Evolutionary conservation across 2,797 vertebrate genomes (phyloP), one percentile per base, ranked within the genome.

Genomic region (Dermochelys coriacea): DNA sequence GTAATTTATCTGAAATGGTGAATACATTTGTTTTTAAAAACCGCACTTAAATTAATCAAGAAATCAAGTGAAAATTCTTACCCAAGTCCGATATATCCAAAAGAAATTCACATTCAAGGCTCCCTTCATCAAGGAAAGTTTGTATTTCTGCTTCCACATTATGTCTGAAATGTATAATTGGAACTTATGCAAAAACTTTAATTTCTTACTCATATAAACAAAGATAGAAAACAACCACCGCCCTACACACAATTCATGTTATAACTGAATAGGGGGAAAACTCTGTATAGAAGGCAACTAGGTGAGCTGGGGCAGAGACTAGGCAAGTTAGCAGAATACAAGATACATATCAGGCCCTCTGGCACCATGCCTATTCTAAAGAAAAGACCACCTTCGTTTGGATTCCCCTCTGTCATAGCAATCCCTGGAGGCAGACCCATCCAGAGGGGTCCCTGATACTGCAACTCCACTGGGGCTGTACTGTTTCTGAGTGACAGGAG

Each of bases 131-230:
- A 89, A 99, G 95, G 96, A 99, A 99, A 80, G 84, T 95, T 84
- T 98, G 97, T 80, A 99, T 91, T 90, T 99, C 99, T 82, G 94
- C 97, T 93, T 99, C 99, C 89, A 98, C 93, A 95, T 98, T 99
- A 95, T 96, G 97, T 95, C 99, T 99, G 96, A 95, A 98, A 97
- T 54, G 86, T 55, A 81, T 55, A 27, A 97, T 61, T 34, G 37
- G 1, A 4, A 2, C 1, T 87, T 91, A 88, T 81, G 64, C 18
- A 88, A 74, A 90, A 89, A 27, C 23, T 45, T 68, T 87, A 31
- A 81, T 86, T 93, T 93, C 64, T 91, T 78, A 95, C 37, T 91
- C 59, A 49, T 85, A 55, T 86, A 5, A 18, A 64, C 34, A 90
- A 74, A 55, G 78, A 84, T 6, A 3, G 74, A 81, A 92, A 90